Evolutionary conservation across 2,113 vertebrate species (phyloP).

Genomic region (Ardeotis arabs): DNA sequence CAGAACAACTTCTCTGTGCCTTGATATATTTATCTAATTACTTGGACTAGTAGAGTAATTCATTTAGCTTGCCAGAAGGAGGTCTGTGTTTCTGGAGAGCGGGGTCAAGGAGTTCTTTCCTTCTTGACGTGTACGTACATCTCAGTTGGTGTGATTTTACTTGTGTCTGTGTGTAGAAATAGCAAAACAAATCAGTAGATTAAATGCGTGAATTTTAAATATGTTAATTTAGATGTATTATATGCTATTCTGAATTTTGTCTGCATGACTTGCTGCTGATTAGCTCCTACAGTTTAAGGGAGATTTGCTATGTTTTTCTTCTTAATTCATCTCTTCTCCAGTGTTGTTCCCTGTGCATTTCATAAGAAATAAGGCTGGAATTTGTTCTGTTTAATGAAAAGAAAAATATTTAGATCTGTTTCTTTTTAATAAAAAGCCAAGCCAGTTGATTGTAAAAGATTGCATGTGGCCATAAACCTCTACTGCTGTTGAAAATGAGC

Average conservation of each 20-base stretch:
- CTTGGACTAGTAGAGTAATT: background rate
- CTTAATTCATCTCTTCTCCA: background rate
- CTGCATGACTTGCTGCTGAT: background rate
- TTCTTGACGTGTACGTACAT: background rate
- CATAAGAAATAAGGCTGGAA: conserved; percentile 39
- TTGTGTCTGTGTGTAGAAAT: background rate
- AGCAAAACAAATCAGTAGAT: background rate
- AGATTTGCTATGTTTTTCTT: background rate
- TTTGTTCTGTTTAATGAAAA: conserved; percentile 64
- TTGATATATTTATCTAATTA: conserved; percentile 44
- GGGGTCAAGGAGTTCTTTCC: conserved; percentile 47
- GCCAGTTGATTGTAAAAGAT: conserved; percentile 32
- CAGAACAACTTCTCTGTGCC: conserved; percentile 6
- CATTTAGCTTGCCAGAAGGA: conserved; percentile 40
- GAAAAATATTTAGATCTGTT: conserved; percentile 67
- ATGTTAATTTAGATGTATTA: background rate
- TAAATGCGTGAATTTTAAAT: background rate
- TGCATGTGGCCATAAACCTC: conserved; percentile 35
- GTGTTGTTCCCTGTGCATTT: background rate
- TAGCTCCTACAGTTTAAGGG: background rate
- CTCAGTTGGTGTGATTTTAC: background rate
- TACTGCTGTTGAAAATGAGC: conserved; percentile 45
- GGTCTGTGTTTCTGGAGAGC: conserved; percentile 28
- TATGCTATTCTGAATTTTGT: background rate
- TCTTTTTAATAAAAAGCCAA: conserved; percentile 57